Conservation (phyloP, 2,888 invertebrate genomes). For the Agelastica alni region DNA sequence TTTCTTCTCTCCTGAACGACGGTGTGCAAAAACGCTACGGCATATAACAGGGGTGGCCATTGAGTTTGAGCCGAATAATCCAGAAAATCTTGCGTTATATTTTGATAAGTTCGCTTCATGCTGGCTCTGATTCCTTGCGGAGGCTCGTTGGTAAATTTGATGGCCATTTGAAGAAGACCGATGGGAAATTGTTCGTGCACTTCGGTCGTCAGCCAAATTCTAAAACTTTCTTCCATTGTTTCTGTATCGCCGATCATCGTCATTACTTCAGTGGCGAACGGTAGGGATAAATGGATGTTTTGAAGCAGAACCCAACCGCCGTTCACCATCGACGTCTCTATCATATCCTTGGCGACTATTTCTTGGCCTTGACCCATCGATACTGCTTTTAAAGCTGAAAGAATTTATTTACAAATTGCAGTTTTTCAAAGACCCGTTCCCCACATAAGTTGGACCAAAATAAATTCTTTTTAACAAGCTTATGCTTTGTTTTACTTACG, state of each 20-base stretch:
- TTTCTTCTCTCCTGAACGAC: slow-evolving; percentile 94
- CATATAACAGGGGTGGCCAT: slow-evolving; percentile 93
- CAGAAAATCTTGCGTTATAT: slow-evolving; percentile 85
- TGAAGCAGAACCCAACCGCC: slow-evolving; percentile 95
- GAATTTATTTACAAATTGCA: no score
- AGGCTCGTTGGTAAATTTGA: slow-evolving; percentile 97
- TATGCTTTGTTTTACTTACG: no score
- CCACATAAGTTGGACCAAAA: no score
- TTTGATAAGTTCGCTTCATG: slow-evolving; percentile 91
- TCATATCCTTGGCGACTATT: slow-evolving; percentile 56
- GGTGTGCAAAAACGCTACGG: slow-evolving; percentile 93
- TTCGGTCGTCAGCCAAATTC: slow-evolving; percentile 92
- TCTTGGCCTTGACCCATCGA: slow-evolving; percentile 99
- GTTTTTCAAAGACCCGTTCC: no score
- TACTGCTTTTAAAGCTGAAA: slow-evolving; percentile 75
- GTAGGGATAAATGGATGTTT: slow-evolving; percentile 93
- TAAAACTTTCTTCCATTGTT: slow-evolving; percentile 77
- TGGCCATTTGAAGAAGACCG: slow-evolving; percentile 80
- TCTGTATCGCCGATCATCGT: slow-evolving; percentile 86
- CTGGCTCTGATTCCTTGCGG: slow-evolving; percentile 94
- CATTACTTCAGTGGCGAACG: slow-evolving; percentile 92
- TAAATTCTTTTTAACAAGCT: no score
- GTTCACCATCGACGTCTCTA: slow-evolving; percentile 53
- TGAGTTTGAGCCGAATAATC: slow-evolving; percentile 90
- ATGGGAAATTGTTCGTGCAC: slow-evolving; percentile 93